These are phyloP conservation scores for Sarcophilus harrisii DNA, from an alignment of 2,797 vertebrate species.

Conservation along the genomic window DNA sequence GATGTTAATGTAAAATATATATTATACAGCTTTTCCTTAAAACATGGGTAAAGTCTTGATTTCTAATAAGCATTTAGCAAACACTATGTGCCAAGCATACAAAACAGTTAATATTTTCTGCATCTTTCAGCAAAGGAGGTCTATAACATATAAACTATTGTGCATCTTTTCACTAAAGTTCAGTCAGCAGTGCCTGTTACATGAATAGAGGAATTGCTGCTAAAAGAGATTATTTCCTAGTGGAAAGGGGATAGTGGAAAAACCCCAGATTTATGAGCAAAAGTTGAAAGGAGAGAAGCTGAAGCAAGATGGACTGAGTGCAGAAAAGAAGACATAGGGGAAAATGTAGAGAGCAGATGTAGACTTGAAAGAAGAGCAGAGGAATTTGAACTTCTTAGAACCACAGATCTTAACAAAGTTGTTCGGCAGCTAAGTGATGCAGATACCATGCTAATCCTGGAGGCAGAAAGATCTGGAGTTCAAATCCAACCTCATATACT, in stretches of 20 bases:
- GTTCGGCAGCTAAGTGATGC: neutral
- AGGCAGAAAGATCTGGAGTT: neutral
- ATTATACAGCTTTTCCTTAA: neutral
- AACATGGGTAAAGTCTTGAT: neutral
- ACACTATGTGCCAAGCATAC: neutral
- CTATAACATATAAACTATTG: neutral
- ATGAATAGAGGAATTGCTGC: neutral
- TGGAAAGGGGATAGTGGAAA: neutral
- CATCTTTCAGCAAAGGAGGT: neutral
- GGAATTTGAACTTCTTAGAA: neutral
- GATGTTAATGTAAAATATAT: neutral
- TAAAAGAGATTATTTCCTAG: neutral
- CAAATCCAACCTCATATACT: neutral
- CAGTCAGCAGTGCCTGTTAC: neutral
- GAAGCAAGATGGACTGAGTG: neutral
- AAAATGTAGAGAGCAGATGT: neutral
- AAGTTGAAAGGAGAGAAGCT: neutral
- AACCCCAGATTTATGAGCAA: neutral
- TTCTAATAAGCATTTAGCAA: neutral
- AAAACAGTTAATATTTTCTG: neutral
- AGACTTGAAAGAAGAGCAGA: neutral
- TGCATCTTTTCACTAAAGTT: neutral
- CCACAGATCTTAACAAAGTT: neutral
- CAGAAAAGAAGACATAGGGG: neutral
- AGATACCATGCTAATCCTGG: neutral